A percentile compares a stretch with the other conserved stretches of the same genome.
Evolutionary conservation across 2,113 vertebrate species (phyloP).

Genomic region (Pitta sordida): DNA sequence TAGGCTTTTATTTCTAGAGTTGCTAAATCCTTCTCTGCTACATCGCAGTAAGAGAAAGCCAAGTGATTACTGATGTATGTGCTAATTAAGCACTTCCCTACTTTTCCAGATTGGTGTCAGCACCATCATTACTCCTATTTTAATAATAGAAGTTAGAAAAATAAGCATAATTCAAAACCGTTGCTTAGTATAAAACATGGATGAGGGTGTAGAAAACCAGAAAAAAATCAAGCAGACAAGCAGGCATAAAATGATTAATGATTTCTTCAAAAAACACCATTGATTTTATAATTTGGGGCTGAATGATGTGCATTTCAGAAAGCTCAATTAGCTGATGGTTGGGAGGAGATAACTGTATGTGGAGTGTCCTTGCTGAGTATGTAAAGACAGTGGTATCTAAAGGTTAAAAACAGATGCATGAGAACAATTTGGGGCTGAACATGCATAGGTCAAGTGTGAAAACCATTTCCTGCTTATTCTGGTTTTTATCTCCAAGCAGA

Average conservation of each 20-base stretch:
- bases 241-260: not conserved
- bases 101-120: not conserved
- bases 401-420: conserved; percentile 10
- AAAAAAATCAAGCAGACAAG: not conserved
- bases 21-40: not conserved
- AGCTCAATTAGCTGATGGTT: not conserved
- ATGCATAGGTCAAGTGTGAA: conserved; percentile 44
- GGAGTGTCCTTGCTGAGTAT: not conserved
- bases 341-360: not conserved
- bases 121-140: not conserved
- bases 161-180: not conserved
- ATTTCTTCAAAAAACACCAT: not conserved
- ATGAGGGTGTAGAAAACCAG: not conserved
- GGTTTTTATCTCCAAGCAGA: conserved; percentile 27
- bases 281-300: conserved; percentile 25
- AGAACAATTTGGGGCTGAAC: not conserved
- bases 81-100: not conserved
- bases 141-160: not conserved
- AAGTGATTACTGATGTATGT: not conserved
- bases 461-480: conserved; percentile 18
- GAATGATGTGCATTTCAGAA: not conserved
- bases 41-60: not conserved
- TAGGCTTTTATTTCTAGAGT: not conserved
- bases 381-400: not conserved
- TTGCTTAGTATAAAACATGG: not conserved